Conservation (phyloP, 2,888 invertebrate species). For the Muschampia plurimacula region DNA sequence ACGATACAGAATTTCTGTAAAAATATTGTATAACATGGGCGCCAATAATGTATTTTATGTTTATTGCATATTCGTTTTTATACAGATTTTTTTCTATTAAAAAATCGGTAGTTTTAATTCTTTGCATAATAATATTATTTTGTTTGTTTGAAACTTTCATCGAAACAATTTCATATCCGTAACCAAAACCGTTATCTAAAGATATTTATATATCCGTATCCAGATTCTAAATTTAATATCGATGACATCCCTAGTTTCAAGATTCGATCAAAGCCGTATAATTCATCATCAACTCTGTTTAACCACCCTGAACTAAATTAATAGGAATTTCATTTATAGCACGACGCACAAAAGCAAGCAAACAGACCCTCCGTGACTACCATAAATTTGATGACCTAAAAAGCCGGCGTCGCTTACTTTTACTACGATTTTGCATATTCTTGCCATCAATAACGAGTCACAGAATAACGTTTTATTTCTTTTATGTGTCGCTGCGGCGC, state of each 20-base stretch:
- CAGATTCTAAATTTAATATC: too few relatives aligned
- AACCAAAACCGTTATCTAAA: too few relatives aligned
- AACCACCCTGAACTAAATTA: background rate
- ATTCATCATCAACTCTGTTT: slow-evolving; percentile 1
- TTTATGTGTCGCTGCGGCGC: slow-evolving; percentile 9
- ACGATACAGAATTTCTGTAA: too few relatives aligned
- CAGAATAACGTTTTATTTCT: slow-evolving; percentile 24
- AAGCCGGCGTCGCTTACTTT: slow-evolving; percentile 62
- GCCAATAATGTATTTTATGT: too few relatives aligned
- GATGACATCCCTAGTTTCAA: background rate
- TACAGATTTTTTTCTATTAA: too few relatives aligned
- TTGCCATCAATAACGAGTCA: slow-evolving; percentile 55
- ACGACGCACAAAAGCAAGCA: slow-evolving; percentile 21
- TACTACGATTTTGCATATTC: slow-evolving; percentile 53
- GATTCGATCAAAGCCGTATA: background rate
- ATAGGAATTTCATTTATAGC: slow-evolving; percentile 6
- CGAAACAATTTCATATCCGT: too few relatives aligned
- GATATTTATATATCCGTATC: too few relatives aligned
- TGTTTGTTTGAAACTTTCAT: too few relatives aligned
- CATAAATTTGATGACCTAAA: slow-evolving; percentile 69
- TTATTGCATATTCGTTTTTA: too few relatives aligned
- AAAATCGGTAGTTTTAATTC: too few relatives aligned
- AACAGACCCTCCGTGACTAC: slow-evolving; percentile 48
- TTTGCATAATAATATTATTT: too few relatives aligned
- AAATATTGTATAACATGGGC: too few relatives aligned